phyloP scores from a whole-genome alignment of 2,888 invertebrate species.

The Sarcophaga rosellei region DNA sequence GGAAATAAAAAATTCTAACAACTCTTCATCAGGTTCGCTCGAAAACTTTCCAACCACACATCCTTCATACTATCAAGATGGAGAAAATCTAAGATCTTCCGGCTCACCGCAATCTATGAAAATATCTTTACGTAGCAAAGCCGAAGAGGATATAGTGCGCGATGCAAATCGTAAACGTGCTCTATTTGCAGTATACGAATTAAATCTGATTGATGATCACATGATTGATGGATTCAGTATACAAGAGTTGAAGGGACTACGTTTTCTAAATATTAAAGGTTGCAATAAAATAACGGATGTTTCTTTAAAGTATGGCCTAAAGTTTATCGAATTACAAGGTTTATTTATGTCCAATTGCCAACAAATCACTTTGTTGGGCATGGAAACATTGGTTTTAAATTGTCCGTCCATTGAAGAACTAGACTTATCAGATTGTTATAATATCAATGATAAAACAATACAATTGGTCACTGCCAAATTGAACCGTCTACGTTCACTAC shows the following conservation, averaged over 20 bases:
- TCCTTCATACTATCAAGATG: constrained; percentile 50
- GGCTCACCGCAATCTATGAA: constrained; percentile 74
- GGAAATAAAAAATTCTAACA: constrained; percentile 67
- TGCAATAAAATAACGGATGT: constrained; percentile 88
- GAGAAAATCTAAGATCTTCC: constrained; percentile 69
- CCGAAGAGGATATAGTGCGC: constrained; percentile 86
- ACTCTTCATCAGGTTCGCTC: constrained; percentile 66
- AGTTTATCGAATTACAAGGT: constrained; percentile 84
- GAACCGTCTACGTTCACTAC: constrained; percentile 76
- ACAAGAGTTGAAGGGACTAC: constrained; percentile 83
- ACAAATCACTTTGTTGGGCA: constrained; percentile 86
- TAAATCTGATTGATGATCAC: constrained; percentile 74
- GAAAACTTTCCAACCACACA: constrained; percentile 72
- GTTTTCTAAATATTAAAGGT: constrained; percentile 85
- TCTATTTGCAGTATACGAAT: constrained; percentile 85
- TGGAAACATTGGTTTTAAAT: constrained; percentile 84
- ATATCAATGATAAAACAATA: constrained; percentile 86
- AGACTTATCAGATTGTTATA: constrained; percentile 86
- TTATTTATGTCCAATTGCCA: constrained; percentile 87
- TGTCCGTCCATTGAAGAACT: constrained; percentile 88
- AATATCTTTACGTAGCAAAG: constrained; percentile 85
- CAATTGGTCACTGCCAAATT: constrained; percentile 81
- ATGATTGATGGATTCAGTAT: constrained; percentile 82
- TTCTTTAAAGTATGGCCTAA: constrained; percentile 86
- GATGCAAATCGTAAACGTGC: constrained; percentile 86